phyloP scores from a whole-genome alignment of 2,888 invertebrate species.

The Phymatocera aterrima region DNA sequence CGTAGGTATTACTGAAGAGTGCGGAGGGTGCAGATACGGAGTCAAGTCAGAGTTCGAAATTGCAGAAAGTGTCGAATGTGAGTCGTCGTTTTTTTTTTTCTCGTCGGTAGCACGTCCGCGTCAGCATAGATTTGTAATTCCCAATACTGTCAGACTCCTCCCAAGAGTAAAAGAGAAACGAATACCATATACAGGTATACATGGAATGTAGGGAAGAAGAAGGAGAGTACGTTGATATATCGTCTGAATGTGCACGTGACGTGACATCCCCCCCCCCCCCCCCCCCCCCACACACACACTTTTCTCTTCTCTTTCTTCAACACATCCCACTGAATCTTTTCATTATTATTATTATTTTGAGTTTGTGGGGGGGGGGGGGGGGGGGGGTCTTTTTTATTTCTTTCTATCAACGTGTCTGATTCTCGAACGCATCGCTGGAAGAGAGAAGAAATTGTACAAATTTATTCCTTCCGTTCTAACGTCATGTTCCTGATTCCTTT shows the following conservation, averaged over 20 bases:
- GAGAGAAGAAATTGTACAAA: no score
- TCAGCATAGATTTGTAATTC: slow-evolving; percentile 36
- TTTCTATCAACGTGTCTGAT: no score
- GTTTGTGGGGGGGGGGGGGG: no score
- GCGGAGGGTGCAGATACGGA: not conserved
- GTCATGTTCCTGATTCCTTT: no score
- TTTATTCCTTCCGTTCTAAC: no score
- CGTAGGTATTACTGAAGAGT: no score
- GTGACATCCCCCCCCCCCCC: not conserved
- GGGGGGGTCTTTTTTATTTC: no score
- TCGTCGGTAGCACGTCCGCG: slow-evolving; percentile 7
- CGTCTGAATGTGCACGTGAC: slow-evolving; percentile 24
- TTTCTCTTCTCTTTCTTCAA: not conserved
- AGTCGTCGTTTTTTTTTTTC: no score
- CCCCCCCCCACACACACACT: not conserved
- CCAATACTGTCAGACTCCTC: slow-evolving; percentile 12
- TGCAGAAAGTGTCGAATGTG: slow-evolving; percentile 9
- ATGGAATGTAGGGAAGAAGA: not conserved
- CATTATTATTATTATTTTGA: no score
- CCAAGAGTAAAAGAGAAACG: not conserved
- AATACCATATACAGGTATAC: not conserved
- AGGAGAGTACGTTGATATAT: slow-evolving; percentile 15
- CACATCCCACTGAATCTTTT: not conserved
- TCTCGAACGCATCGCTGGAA: no score
- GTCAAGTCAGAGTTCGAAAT: not conserved